Evolutionary conservation across 2,888 invertebrate species (phyloP).

Genomic region (Hypomecis punctinalis): DNA sequence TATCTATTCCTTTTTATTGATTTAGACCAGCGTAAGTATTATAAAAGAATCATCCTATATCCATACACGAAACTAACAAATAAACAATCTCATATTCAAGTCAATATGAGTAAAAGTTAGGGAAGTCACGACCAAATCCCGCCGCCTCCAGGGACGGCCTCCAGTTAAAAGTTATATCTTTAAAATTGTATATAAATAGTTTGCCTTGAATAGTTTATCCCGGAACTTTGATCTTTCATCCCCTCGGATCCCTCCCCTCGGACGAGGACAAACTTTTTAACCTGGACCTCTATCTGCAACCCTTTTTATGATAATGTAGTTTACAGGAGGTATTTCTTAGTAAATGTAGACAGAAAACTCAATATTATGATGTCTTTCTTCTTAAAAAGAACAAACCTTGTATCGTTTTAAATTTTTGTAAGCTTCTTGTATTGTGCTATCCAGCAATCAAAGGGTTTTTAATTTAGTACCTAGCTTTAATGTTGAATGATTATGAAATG

Average conservation of each 20-base stretch:
- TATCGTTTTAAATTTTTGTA: no score
- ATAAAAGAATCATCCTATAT: no score
- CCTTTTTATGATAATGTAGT: constrained; percentile 16
- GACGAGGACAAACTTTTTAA: constrained; percentile 27
- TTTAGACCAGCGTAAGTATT: no score
- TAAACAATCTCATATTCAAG: not conserved
- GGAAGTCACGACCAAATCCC: constrained; percentile 1
- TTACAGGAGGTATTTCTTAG: constrained; percentile 1
- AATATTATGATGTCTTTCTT: no score
- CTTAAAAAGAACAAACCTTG: no score
- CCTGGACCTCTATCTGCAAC: constrained; percentile 21
- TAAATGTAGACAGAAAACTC: not conserved
- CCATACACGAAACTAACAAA: not conserved
- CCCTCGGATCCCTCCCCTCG: constrained; percentile 27
- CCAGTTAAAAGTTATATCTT: constrained; percentile 26
- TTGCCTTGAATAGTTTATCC: constrained; percentile 32
- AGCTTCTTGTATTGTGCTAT: no score
- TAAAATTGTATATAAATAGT: constrained; percentile 34
- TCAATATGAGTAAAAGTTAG: not conserved
- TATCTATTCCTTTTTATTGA: no score
- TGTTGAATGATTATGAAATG: no score
- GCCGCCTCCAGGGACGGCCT: constrained; percentile 13
- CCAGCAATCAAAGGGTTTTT: no score
- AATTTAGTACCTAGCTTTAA: no score
- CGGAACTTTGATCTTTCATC: constrained; percentile 36